phyloP scores from a whole-genome alignment of 2,797 vertebrate species.

The Acridotheres tristis region DNA sequence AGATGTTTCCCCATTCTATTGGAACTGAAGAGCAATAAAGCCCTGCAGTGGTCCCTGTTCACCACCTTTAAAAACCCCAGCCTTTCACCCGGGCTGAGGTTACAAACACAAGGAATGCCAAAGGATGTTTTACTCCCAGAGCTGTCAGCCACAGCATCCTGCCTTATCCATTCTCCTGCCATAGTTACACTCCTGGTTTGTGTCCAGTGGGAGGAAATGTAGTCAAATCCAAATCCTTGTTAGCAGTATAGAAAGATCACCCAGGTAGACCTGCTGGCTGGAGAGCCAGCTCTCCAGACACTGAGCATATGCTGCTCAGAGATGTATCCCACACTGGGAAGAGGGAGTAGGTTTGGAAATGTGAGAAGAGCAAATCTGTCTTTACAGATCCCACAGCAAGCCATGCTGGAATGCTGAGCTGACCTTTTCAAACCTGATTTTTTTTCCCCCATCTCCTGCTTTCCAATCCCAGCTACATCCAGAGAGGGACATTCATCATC shows the following conservation, averaged over 20 bases:
- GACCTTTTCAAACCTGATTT: constrained; percentile 9
- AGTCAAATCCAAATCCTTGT: background rate
- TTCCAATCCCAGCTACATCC: background rate
- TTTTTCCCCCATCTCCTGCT: background rate
- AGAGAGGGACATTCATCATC: background rate
- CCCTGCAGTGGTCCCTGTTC: background rate
- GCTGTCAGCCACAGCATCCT: background rate
- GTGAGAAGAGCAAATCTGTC: background rate
- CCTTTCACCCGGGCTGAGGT: background rate
- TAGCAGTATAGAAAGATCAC: background rate
- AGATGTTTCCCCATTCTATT: fast-evolving
- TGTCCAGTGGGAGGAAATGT: background rate
- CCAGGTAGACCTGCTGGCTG: background rate
- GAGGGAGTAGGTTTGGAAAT: background rate
- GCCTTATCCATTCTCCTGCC: background rate
- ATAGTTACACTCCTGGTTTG: background rate
- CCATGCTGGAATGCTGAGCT: background rate
- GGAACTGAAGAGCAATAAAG: background rate
- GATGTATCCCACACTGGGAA: background rate
- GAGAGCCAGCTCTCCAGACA: fast-evolving
- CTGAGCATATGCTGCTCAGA: fast-evolving
- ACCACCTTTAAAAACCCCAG: background rate
- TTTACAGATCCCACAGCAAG: background rate
- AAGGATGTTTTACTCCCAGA: background rate
- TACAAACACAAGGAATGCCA: background rate